Percentiles rank a stretch among this genome's conserved stretches.
These are phyloP conservation scores for Cheilosia impressa DNA, from an alignment of 2,888 invertebrate genomes.

Conservation along the genomic window DNA sequence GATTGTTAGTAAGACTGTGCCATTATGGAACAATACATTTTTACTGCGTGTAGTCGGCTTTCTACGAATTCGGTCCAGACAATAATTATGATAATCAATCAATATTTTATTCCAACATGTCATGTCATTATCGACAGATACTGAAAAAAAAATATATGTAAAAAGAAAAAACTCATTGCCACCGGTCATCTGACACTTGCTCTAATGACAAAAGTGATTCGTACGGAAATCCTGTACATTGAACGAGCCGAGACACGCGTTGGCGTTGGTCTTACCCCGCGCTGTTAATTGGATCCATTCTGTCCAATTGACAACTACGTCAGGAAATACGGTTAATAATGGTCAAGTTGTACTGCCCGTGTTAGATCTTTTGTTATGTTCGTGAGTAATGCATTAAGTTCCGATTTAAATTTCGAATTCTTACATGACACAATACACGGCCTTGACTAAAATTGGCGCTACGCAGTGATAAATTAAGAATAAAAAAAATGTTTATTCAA, in stretches of 20 bases:
- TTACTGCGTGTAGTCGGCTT: constrained; percentile 8
- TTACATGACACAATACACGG: constrained; percentile 13
- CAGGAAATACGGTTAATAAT: constrained; percentile 49
- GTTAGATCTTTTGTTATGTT: constrained; percentile 19
- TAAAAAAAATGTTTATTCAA: constrained; percentile 1
- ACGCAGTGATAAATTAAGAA: constrained; percentile 2
- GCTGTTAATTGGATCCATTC: constrained; percentile 54
- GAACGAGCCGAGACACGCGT: constrained; percentile 4
- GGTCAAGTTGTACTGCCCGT: neutral
- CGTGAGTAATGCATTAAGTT: constrained; percentile 21
- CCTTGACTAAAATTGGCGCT: constrained; percentile 30
- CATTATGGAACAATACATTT: too few relatives aligned
- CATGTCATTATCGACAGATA: constrained; percentile 31
- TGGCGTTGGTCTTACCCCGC: constrained; percentile 9
- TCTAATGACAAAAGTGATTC: constrained; percentile 48
- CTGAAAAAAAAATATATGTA: constrained; percentile 19
- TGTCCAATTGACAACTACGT: constrained; percentile 38
- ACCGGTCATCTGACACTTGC: constrained; percentile 27
- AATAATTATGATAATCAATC: constrained; percentile 39
- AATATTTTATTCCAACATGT: constrained; percentile 17
- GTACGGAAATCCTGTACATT: constrained; percentile 67
- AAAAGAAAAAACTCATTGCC: constrained; percentile 47
- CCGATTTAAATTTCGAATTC: constrained; percentile 25
- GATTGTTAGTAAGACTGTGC: too few relatives aligned
- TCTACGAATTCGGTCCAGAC: constrained; percentile 35